phyloP scores from a whole-genome alignment of 30 jellyfish, hydroid and myxozoan species.

The Cassiopea xamachana region DNA sequence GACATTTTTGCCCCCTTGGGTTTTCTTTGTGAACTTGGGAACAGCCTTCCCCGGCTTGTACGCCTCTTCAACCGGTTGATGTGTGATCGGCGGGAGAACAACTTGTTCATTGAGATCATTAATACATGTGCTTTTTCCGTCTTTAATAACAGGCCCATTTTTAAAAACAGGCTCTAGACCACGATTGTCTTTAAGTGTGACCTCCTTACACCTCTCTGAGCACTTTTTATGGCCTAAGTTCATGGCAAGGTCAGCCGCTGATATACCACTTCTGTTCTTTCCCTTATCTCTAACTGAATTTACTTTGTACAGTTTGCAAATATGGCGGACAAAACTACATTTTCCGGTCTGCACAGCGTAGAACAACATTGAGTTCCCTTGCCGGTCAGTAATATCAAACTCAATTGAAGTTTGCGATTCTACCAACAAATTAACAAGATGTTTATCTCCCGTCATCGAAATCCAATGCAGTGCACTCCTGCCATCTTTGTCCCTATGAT shows the following conservation, averaged over 20 bases:
- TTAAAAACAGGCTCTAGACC: constrained; percentile 9
- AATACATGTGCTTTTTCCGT: constrained; percentile 13
- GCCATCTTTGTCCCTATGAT: constrained; percentile 52
- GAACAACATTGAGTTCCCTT: constrained; percentile 61
- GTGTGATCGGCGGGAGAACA: constrained; percentile 34
- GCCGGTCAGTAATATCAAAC: constrained; percentile 25
- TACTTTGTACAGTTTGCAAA: constrained; percentile 54
- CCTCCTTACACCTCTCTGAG: constrained; percentile 52
- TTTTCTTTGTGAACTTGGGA: constrained; percentile 10
- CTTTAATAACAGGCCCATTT: background rate
- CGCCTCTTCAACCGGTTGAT: background rate
- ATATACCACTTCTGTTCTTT: constrained; percentile 55
- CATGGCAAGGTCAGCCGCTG: constrained; percentile 76
- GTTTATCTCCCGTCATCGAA: constrained; percentile 46
- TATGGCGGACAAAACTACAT: constrained; percentile 60
- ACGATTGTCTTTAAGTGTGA: constrained; percentile 5
- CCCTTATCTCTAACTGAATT: constrained; percentile 56
- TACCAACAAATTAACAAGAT: constrained; percentile 22
- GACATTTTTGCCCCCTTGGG: constrained; percentile 2
- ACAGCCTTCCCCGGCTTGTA: constrained; percentile 44
- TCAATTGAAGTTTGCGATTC: constrained; percentile 16
- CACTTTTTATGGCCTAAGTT: constrained; percentile 66
- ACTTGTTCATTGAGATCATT: constrained; percentile 28
- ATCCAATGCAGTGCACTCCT: constrained; percentile 76
- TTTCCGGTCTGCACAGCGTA: constrained; percentile 70